Evolutionary conservation across 2,888 invertebrate species (phyloP).

Genomic region (Zygogramma bicolorata): DNA sequence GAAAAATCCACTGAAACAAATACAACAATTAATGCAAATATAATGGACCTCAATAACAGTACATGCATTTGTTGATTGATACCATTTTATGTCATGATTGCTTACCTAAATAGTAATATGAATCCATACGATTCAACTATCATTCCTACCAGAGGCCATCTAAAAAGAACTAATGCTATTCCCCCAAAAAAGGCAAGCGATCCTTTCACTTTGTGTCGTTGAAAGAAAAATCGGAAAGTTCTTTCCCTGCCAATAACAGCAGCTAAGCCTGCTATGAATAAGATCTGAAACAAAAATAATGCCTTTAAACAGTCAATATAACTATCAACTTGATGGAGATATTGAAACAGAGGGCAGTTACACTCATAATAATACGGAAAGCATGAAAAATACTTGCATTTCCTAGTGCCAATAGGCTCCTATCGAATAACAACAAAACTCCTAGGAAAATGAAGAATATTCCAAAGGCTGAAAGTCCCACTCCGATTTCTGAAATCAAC

Average conservation of each 20-base stretch:
- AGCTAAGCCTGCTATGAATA: conserved; percentile 94
- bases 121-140: conserved; percentile 97
- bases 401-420: conserved; percentile 97
- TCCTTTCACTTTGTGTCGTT: conserved; percentile 93
- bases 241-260: conserved; percentile 96
- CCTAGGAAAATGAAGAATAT: conserved; percentile 95
- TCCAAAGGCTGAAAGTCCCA: conserved; percentile 96
- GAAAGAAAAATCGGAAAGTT: conserved; percentile 98
- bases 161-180: conserved; percentile 89
- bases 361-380: no score
- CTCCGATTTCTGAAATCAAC: conserved; percentile 89
- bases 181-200: conserved; percentile 93
- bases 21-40: background rate
- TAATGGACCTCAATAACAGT: no score
- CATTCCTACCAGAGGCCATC: conserved; percentile 98
- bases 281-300: conserved; percentile 79
- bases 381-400: conserved; percentile 81
- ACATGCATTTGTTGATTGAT: no score
- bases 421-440: conserved; percentile 93
- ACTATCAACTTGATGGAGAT: no score
- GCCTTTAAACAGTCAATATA: no score
- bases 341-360: no score
- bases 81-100: background rate
- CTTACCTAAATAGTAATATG: conserved; percentile 82
- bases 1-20: conserved; percentile 89